Percentiles rank a stretch among this genome's conserved stretches.
These are phyloP conservation scores for Borostomias antarcticus DNA, from an alignment of 2,797 vertebrate species.

Conservation along the genomic window DNA sequence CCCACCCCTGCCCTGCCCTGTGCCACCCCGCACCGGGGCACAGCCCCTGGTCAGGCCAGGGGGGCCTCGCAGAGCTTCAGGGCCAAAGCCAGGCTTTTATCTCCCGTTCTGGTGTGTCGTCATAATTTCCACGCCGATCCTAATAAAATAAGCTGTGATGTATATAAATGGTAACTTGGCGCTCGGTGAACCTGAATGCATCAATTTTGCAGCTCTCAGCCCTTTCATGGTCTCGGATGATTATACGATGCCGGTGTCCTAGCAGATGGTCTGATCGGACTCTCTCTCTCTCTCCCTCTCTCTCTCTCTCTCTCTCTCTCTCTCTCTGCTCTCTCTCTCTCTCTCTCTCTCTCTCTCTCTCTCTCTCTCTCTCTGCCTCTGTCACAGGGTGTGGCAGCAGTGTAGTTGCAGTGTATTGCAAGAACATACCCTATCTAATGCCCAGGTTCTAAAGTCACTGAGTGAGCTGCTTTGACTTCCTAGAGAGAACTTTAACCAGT, in stretches of 20 bases:
- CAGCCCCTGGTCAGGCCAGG: constrained; percentile 36
- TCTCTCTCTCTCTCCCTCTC: constrained; percentile 14
- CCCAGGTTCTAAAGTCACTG: neutral
- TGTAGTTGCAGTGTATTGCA: constrained; percentile 6
- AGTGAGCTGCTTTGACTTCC: neutral
- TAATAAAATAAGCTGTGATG: constrained; percentile 7
- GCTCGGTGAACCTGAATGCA: constrained; percentile 28
- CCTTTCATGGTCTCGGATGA: constrained; percentile 42
- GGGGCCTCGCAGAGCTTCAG: too few relatives aligned
- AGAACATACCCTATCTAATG: neutral
- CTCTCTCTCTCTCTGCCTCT: constrained; percentile 20
- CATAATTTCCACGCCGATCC: constrained; percentile 35
- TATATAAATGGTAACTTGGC: constrained; percentile 4
- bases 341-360: too few relatives aligned
- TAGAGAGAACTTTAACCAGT: neutral
- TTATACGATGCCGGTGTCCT: constrained; percentile 19
- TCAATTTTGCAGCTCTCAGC: constrained; percentile 19
- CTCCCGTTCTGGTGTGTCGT: constrained; percentile 38
- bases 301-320: too few relatives aligned
- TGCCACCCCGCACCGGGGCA: constrained; percentile 44
- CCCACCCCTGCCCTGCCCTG: constrained; percentile 31
- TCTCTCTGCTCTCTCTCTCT: too few relatives aligned
- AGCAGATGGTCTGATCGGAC: constrained; percentile 37
- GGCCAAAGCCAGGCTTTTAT: constrained; percentile 47
- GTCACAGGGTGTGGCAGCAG: constrained; percentile 15